phyloP scores from a whole-genome alignment of 2,797 vertebrate genomes.

The Melanotaenia maccullochi region DNA sequence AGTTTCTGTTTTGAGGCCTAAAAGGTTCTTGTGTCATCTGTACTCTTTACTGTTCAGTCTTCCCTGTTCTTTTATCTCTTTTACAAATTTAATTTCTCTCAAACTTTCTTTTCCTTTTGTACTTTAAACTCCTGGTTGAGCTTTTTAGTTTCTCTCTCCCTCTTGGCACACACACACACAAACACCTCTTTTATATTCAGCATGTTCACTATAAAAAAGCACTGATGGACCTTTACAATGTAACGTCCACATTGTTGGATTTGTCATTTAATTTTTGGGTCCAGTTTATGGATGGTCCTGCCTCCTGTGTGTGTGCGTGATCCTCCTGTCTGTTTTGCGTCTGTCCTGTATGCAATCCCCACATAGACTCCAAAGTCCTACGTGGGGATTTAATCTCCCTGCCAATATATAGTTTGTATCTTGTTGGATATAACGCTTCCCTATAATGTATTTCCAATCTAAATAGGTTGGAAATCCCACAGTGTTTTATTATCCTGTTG shows the following conservation, averaged over 20 bases:
- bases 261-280: constrained; percentile 28
- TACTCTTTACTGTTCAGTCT: not conserved
- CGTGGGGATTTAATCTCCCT: constrained; percentile 36
- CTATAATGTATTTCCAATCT: constrained; percentile 71
- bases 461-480: constrained; percentile 73
- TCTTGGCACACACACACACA: constrained; percentile 40
- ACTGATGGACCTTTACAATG: constrained; percentile 28
- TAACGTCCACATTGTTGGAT: constrained; percentile 18
- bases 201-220: constrained; percentile 6
- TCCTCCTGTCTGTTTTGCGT: constrained; percentile 19
- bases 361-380: constrained; percentile 47
- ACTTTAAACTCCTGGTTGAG: constrained; percentile 14
- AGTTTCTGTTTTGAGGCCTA: not conserved
- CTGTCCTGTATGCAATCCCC: constrained; percentile 27
- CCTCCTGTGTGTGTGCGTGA: constrained; percentile 24
- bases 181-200: constrained; percentile 34
- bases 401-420: constrained; percentile 57
- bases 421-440: constrained; percentile 47
- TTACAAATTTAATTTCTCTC: not conserved
- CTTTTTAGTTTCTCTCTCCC: constrained; percentile 22
- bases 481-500: constrained; percentile 55
- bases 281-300: constrained; percentile 33
- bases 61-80: not conserved
- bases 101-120: constrained; percentile 1
- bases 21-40: not conserved